phyloP scores from a whole-genome alignment of 2,113 vertebrate species.

The Thunnus thynnus region DNA sequence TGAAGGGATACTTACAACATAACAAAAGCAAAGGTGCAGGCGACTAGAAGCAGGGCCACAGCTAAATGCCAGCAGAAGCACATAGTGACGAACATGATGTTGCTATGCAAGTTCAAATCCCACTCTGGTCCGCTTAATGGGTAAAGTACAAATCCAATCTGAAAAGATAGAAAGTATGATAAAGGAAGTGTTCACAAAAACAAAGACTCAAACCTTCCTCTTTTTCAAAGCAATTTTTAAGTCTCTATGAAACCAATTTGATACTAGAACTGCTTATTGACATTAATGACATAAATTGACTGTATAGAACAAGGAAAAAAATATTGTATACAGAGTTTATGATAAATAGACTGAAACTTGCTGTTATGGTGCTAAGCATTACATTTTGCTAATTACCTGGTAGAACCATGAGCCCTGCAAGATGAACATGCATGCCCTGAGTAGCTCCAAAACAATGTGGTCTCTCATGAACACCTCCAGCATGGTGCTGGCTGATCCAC shows the following conservation, averaged over 20 bases:
- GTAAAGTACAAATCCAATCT: slow-evolving; percentile 95
- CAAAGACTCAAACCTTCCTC: no score
- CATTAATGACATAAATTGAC: no score
- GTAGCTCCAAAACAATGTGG: slow-evolving; percentile 89
- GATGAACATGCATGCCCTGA: slow-evolving; percentile 87
- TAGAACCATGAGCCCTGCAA: slow-evolving; percentile 97
- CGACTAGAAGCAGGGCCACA: slow-evolving; percentile 80
- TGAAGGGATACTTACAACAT: slow-evolving; percentile 84
- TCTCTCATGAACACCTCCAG: slow-evolving; percentile 89
- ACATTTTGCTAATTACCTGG: slow-evolving; percentile 86
- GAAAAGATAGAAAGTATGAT: slow-evolving; percentile 17
- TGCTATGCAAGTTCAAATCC: slow-evolving; percentile 84
- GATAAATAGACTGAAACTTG: no score
- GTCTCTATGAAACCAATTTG: not conserved
- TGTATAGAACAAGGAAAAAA: no score
- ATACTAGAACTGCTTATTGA: no score
- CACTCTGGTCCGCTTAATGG: slow-evolving; percentile 87
- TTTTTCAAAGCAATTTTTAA: no score
- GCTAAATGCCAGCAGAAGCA: slow-evolving; percentile 97
- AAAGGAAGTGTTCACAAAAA: no score
- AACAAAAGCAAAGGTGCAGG: slow-evolving; percentile 75
- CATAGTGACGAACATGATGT: slow-evolving; percentile 97
- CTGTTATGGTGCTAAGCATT: no score
- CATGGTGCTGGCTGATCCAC: slow-evolving; percentile 76
- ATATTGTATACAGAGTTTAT: no score